These are phyloP conservation scores for Styela clava DNA, from an alignment of 23 tunicate genomes.

Conservation along the genomic window DNA sequence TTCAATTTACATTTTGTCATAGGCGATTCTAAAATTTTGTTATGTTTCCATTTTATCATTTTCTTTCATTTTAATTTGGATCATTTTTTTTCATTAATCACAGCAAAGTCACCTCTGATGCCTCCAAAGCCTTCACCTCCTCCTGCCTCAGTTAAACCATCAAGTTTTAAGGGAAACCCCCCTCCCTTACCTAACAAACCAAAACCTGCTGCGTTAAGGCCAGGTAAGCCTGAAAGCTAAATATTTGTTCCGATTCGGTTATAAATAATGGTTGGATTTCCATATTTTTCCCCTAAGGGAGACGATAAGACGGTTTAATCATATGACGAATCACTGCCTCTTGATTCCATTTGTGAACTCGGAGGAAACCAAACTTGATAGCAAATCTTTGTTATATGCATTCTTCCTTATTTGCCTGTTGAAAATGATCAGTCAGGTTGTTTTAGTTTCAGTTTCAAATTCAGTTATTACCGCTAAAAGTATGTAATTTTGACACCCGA, in stretches of 20 bases:
- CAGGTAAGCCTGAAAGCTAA: conserved; percentile 16
- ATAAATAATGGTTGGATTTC: not conserved
- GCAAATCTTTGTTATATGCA: no score
- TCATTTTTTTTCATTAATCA: no score
- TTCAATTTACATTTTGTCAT: not conserved
- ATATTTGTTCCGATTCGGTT: not conserved
- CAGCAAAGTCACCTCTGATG: not conserved
- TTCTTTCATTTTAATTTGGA: not conserved
- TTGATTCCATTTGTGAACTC: no score
- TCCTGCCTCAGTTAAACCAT: conserved; percentile 19
- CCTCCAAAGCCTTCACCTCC: conserved; percentile 24
- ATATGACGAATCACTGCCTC: no score
- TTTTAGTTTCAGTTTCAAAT: no score
- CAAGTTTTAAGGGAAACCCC: conserved; percentile 38
- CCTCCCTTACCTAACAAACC: conserved; percentile 77
- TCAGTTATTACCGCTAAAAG: no score
- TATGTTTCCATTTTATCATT: no score
- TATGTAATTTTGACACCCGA: no score
- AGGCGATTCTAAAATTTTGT: not conserved
- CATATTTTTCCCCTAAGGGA: not conserved
- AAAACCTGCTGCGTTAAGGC: conserved; percentile 43
- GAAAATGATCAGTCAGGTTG: no score
- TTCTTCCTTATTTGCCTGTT: no score
- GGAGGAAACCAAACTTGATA: no score
- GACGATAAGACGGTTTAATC: no score